Conservation (phyloP, 2,888 invertebrate genomes). For the Antitype chi region DNA sequence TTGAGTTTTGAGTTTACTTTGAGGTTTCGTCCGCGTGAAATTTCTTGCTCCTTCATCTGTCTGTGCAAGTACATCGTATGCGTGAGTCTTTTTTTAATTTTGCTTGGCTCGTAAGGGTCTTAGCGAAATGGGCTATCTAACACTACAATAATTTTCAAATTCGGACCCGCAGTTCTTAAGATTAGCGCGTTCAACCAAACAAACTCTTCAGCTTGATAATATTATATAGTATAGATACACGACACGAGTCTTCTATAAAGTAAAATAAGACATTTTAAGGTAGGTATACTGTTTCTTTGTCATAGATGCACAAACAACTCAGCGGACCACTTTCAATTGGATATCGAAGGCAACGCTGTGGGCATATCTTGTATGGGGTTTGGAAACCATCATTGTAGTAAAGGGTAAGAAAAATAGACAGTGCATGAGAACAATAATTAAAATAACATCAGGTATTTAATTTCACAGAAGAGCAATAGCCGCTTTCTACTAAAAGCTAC, state of each 20-base stretch:
- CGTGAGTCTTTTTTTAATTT: too few species aligned
- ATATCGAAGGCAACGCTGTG: conserved; percentile 92
- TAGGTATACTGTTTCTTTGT: background rate
- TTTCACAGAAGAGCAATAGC: background rate
- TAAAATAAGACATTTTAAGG: background rate
- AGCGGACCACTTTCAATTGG: conserved; percentile 91
- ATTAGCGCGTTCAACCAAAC: too few species aligned
- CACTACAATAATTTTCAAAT: too few species aligned
- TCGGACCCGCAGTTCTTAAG: too few species aligned
- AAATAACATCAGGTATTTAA: background rate
- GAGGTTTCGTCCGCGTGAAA: too few species aligned
- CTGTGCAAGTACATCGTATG: too few species aligned
- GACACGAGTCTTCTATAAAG: background rate
- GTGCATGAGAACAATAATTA: background rate
- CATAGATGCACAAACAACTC: conserved; percentile 82
- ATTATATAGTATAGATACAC: too few species aligned
- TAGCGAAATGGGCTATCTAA: too few species aligned
- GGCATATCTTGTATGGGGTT: conserved; percentile 92
- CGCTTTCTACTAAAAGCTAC: background rate
- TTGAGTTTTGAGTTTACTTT: background rate
- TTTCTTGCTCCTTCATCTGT: too few species aligned
- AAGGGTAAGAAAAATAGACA: conserved; percentile 74
- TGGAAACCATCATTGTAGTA: conserved; percentile 91
- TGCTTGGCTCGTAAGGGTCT: too few species aligned
- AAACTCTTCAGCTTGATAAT: too few species aligned